Evolutionary conservation across 2,113 vertebrate species (phyloP), one percentile per base, ranked within the genome.

Genomic region (Grammomys dolichurus): DNA sequence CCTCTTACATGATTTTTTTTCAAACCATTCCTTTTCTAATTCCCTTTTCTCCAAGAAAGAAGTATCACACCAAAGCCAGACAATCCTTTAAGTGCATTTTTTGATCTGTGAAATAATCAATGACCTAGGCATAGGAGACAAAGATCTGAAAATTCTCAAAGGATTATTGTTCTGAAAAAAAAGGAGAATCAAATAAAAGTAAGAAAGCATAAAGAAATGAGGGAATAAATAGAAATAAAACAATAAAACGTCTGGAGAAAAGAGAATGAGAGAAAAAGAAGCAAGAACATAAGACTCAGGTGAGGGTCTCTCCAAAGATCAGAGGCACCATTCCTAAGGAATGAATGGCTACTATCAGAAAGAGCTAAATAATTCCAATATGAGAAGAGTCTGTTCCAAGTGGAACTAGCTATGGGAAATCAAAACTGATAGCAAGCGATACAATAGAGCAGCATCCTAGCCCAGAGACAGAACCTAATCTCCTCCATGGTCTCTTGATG

Each of bases 121-220:
- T 2, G 16, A 11, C 20, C 24, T 22, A 16, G 3, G 13, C 17
- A 70, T 43, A 24, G 14, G 31, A 73, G 11, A 76, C 48, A 94
- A 87, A 84, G 67, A 70, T 58, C 33, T 87, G 17, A 60, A 48
- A 80, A 92, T 36, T n/a, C 16, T 33, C 56, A 31, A 96, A 58
- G 14, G 26, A 46, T 7, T 89, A 40, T 78, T 87, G 63, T 65
- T 26, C 24, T 96, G 2, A n/a, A 48, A 43, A 46, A 78, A 78
- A 65, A 54, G 51, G 28, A 95, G 10, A 69, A 40, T 76, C 75
- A 90, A 96, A 82, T 85, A 82, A 43, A 46, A 76, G 36, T 13
- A 65, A 86, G 20, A 51, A 77, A 54, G 26, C 28, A 85, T 24
- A 31, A 31, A 48, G 19, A 8, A 56, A n/a, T 51, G 26, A n/a